Base-by-base conservation (phyloP, 2,888 invertebrate species). In the Synergus itoensis region DNA sequence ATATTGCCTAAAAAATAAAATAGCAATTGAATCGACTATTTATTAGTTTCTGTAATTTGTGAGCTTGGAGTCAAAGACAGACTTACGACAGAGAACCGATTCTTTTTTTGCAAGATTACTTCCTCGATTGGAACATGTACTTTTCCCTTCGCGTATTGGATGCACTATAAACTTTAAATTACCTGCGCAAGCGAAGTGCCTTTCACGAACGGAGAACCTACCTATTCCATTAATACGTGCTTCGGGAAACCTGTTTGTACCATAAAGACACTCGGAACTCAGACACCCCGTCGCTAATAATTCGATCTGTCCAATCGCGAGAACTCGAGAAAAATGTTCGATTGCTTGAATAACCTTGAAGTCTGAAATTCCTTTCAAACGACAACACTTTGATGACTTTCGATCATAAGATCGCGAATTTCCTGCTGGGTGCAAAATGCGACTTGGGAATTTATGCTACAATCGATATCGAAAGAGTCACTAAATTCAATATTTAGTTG, bases 221-320 rank as follows among this genome's bases (percentile, higher is more conserved):
- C 83, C 82, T 83, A 84, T 67, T 80, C 80, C 81, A 84, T 86
- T 86, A 86, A 85, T 86, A 86, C 80, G 79, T 79, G 80, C 84
- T 82, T 84, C 81, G 81, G 82, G 81, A 80, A 86, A 85, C 85
- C 85, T 83, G 86, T 86, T 86, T 80, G 64, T 62, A 36, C 75
- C 48, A 48, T 76, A 63, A 76, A 60, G 69, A 75, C 53, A 53
- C 69, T 79, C 64, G 64, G 65, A 67, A 73, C 76, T 62, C 65
- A 76, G 80, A 83, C 80, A 81, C 82, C 83, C 81, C 85, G 80
- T 81, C 69, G 81, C 80, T 84, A 84, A 85, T 86, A 85, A 86
- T 83, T 85, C 83, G 82, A 80, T 48, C 73, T 73, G 53, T 73
- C 73, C 73, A 73, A 77, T 73, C 80, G 77, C 78, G 78, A 81